A percentile compares a stretch with the other conserved stretches of the same genome.
Conservation (phyloP, 1,140 invertebrate genomes). For the Cotesia vestalis region DNA sequence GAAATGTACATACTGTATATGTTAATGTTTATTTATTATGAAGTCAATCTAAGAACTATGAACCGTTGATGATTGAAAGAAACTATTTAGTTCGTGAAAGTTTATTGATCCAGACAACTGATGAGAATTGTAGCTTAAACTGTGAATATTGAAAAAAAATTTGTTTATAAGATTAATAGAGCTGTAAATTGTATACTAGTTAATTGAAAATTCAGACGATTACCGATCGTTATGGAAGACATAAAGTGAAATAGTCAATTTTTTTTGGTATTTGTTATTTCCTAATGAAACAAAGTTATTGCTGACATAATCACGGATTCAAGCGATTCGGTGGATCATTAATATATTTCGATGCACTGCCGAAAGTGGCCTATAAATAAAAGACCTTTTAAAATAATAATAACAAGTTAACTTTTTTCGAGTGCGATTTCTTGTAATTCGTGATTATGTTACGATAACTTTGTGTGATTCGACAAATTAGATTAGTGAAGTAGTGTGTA, state of each 20-base stretch:
- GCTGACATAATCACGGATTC: constrained; percentile 30
- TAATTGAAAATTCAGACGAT: background rate
- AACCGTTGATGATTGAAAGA: constrained; percentile 22
- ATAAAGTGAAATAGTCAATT: constrained; percentile 43
- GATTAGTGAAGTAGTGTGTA: no score
- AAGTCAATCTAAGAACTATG: constrained; percentile 20
- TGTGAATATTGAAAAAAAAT: no score
- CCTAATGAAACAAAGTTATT: background rate
- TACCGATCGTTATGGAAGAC: constrained; percentile 39
- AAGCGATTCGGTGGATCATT: constrained; percentile 32
- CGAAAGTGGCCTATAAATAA: constrained; percentile 48
- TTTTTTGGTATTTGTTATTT: constrained; percentile 2
- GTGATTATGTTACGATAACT: constrained; percentile 6
- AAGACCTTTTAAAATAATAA: constrained; percentile 43
- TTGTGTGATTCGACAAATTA: background rate
- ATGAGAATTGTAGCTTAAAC: background rate
- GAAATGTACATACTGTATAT: constrained; percentile 53
- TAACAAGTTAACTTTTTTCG: background rate
- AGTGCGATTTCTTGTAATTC: constrained; percentile 27
- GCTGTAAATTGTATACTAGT: constrained; percentile 25
- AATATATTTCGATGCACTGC: constrained; percentile 46
- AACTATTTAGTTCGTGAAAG: no score
- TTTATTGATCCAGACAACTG: constrained; percentile 9
- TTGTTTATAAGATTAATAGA: background rate
- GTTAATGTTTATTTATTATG: constrained; percentile 28